phyloP scores from a whole-genome alignment of 2,888 invertebrate genomes.

The Nymphalis polychloros region DNA sequence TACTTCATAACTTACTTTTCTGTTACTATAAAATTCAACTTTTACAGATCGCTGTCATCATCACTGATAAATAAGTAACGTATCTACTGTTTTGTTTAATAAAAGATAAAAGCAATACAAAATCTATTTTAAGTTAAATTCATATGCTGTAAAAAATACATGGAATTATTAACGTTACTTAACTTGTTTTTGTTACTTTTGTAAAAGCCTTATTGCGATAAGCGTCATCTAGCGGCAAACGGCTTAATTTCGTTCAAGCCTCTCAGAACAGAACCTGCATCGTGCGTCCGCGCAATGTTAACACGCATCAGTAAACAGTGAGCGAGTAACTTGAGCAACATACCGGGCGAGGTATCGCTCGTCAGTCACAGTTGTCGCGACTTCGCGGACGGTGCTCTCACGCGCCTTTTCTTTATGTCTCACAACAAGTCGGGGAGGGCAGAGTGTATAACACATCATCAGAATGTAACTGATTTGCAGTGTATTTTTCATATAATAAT shows the following conservation, averaged over 20 bases:
- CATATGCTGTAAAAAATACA: neutral
- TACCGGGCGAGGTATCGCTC: slow-evolving; percentile 42
- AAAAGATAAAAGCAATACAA: too few relatives aligned
- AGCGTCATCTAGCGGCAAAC: slow-evolving; percentile 50
- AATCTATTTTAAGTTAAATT: neutral
- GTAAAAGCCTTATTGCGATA: neutral
- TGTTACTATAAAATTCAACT: too few relatives aligned
- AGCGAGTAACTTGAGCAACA: slow-evolving; percentile 55
- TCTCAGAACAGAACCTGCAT: slow-evolving; percentile 38
- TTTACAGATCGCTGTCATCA: too few relatives aligned
- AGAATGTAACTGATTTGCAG: slow-evolving; percentile 75
- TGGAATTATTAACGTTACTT: neutral
- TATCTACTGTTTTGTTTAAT: too few relatives aligned
- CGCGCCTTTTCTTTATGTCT: slow-evolving; percentile 57
- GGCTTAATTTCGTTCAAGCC: slow-evolving; percentile 25
- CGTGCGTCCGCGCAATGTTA: slow-evolving; percentile 27
- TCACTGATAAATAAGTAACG: too few relatives aligned
- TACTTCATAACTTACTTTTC: too few relatives aligned
- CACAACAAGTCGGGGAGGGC: slow-evolving; percentile 60
- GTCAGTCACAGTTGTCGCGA: slow-evolving; percentile 65
- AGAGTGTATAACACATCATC: slow-evolving; percentile 66
- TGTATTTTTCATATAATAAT: slow-evolving; percentile 60
- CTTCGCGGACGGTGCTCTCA: slow-evolving; percentile 60
- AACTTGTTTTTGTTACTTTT: neutral
- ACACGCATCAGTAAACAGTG: slow-evolving; percentile 54